Percentiles rank a stretch among this genome's conserved stretches.
Evolutionary conservation across 2,888 invertebrate species (phyloP).

Genomic region (Agrotis segetum): DNA sequence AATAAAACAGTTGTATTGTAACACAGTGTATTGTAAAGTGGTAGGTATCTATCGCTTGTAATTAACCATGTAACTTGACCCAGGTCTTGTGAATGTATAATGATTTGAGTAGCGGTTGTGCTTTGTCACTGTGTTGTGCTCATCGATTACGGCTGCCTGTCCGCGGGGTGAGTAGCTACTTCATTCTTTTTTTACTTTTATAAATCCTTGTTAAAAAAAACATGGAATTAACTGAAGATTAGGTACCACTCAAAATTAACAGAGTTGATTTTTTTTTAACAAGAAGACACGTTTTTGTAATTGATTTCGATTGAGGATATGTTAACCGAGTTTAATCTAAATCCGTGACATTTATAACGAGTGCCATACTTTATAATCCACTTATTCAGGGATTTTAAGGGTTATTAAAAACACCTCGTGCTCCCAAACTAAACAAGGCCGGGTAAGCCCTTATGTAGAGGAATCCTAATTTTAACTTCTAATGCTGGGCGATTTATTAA

Average conservation of each 20-base stretch:
- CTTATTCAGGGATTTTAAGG: background rate
- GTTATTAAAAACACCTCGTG: background rate
- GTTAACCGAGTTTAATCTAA: background rate
- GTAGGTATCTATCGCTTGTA: constrained; percentile 34
- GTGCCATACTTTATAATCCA: background rate
- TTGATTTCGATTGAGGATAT: background rate
- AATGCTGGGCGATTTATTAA: too few species aligned
- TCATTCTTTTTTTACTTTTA: background rate
- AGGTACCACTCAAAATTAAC: background rate
- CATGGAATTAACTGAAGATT: background rate
- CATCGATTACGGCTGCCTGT: constrained; percentile 52
- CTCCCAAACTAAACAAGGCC: background rate
- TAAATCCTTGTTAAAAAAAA: background rate
- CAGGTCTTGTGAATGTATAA: constrained; percentile 57
- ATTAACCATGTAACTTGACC: constrained; percentile 45
- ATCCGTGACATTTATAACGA: background rate
- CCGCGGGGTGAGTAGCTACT: constrained; percentile 38
- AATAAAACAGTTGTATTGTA: constrained; percentile 26
- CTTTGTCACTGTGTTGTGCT: constrained; percentile 63
- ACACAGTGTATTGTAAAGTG: constrained; percentile 26
- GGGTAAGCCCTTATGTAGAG: too few species aligned
- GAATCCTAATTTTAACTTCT: background rate
- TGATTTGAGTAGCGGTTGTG: constrained; percentile 54
- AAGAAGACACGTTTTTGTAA: background rate
- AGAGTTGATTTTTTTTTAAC: background rate